Evolutionary conservation across 2,888 invertebrate species (phyloP).

Genomic region (Drosophila multiciliata): DNA sequence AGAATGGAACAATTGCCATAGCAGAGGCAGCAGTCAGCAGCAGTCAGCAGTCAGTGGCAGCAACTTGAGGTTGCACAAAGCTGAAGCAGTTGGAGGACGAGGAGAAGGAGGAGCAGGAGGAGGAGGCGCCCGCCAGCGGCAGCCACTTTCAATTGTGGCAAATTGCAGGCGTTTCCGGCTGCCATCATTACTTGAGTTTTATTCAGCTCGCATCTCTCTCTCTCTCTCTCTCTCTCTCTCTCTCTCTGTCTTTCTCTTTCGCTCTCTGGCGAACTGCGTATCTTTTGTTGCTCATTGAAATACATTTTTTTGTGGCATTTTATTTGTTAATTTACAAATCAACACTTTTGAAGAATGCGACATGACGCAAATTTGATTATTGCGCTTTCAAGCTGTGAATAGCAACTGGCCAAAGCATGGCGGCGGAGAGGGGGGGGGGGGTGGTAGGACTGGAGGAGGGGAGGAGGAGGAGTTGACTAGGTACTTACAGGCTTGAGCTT

Average conservation of each 20-base stretch:
- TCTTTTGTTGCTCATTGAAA: slow-evolving; percentile 28
- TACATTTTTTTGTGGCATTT: slow-evolving; percentile 57
- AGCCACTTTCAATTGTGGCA: slow-evolving; percentile 82
- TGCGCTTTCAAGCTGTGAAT: slow-evolving; percentile 63
- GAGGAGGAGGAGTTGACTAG: neutral
- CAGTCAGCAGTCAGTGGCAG: slow-evolving; percentile 6
- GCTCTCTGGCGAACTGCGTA: neutral
- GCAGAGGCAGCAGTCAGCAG: neutral
- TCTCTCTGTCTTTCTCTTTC: neutral
- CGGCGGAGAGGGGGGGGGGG: neutral
- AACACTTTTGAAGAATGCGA: slow-evolving; percentile 58
- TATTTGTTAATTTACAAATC: slow-evolving; percentile 78
- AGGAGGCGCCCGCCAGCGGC: slow-evolving; percentile 49
- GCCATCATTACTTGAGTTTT: slow-evolving; percentile 75
- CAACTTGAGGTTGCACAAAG: slow-evolving; percentile 16
- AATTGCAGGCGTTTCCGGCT: slow-evolving; percentile 82
- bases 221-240: neutral
- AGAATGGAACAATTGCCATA: slow-evolving; percentile 39
- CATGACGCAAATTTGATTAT: slow-evolving; percentile 76
- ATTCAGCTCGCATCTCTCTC: slow-evolving; percentile 21
- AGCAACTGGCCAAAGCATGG: neutral
- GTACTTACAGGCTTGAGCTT: slow-evolving; percentile 4
- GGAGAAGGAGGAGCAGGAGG: slow-evolving; percentile 5
- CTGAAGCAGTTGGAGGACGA: neutral
- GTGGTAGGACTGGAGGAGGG: neutral